phyloP scores from a whole-genome alignment of 2,797 vertebrate genomes.

The Balearica regulorum region DNA sequence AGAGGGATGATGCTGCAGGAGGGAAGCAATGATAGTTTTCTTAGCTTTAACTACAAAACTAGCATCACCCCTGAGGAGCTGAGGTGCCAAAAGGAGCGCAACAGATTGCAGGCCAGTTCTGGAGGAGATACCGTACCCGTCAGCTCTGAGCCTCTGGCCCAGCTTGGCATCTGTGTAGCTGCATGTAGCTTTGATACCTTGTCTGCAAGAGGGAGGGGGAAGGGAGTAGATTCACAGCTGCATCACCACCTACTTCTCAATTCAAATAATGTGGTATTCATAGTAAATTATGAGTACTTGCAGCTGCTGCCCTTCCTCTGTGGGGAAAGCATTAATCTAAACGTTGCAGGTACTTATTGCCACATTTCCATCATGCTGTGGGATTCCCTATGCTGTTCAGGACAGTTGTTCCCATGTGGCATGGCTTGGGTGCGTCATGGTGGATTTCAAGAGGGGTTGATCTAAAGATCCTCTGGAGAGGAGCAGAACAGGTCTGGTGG shows the following conservation, averaged over 20 bases:
- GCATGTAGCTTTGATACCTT: not conserved
- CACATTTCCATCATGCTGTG: not conserved
- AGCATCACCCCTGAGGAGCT: not conserved
- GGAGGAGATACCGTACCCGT: not conserved
- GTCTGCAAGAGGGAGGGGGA: not conserved
- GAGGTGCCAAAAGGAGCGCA: not conserved
- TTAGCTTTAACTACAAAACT: not conserved
- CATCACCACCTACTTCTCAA: conserved; percentile 2
- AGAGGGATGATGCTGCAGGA: not conserved
- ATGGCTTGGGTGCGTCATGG: not conserved
- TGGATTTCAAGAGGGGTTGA: not conserved
- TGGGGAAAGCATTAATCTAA: not conserved
- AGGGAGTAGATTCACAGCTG: conserved; percentile 25
- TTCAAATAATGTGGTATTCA: not conserved
- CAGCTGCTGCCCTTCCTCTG: conserved; percentile 13
- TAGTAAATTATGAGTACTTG: conserved; percentile 7
- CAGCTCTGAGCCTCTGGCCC: not conserved
- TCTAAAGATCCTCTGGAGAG: not conserved
- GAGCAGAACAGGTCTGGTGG: not conserved
- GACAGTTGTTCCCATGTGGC: not conserved
- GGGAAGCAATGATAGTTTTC: not conserved
- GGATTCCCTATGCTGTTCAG: not conserved
- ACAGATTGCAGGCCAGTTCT: not conserved
- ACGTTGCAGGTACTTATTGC: not conserved
- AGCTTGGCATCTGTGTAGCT: not conserved